Evolutionary conservation across 2,113 vertebrate genomes (phyloP).

Genomic region (Lagopus leucura): DNA sequence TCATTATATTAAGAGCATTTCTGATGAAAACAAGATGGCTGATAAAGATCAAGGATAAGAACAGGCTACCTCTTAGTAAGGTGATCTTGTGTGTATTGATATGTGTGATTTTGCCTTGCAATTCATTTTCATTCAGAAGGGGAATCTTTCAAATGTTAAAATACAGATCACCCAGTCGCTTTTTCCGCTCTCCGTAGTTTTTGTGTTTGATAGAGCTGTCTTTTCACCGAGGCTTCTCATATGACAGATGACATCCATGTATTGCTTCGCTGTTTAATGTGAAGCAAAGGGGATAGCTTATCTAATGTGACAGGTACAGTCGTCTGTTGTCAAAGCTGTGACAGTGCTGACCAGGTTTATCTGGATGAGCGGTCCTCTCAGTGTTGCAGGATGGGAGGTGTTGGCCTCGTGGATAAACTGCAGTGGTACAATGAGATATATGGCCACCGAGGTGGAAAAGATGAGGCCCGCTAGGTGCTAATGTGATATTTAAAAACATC

Average conservation of each 20-base stretch:
- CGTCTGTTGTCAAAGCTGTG: conserved; percentile 50
- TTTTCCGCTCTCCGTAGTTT: neutral
- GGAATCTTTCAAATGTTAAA: neutral
- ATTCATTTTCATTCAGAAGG: neutral
- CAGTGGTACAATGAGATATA: neutral
- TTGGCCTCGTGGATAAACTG: neutral
- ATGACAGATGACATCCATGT: conserved; percentile 62
- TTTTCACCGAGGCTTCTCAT: neutral
- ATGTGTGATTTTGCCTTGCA: neutral
- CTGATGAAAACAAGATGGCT: neutral
- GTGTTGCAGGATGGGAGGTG: conserved; percentile 30
- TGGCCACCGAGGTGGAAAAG: neutral
- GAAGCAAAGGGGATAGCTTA: conserved; percentile 59
- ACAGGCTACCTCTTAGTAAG: neutral
- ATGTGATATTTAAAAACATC: conserved; percentile 5
- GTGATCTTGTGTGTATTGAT: neutral
- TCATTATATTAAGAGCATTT: neutral
- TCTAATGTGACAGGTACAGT: conserved; percentile 66
- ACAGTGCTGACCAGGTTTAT: conserved; percentile 57
- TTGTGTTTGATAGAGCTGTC: conserved; percentile 43
- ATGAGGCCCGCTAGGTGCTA: conserved; percentile 4
- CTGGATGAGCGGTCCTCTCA: conserved; percentile 12
- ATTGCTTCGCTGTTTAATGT: conserved; percentile 37
- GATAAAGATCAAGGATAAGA: neutral
- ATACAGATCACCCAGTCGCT: neutral